Evolutionary conservation across 2,888 invertebrate genomes (phyloP), one percentile per base, ranked within the genome.

Genomic region (Hypolimnas misippus): DNA sequence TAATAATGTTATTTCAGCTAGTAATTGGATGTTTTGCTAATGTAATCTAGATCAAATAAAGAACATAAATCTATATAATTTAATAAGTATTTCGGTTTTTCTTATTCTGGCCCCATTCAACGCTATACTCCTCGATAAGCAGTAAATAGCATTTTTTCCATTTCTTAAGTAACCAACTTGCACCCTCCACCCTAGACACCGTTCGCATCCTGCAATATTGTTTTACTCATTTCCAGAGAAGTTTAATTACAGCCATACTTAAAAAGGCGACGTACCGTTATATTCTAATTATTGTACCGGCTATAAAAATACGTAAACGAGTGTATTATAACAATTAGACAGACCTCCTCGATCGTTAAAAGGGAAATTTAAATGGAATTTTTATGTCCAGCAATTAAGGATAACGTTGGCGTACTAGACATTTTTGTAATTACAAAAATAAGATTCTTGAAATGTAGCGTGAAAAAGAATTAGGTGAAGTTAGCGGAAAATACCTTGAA

Each of bases 311-410:
- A 92, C 92, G 92, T 86, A 90, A 92, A 92, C 91, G 92, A 92
- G 92, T 92, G 86, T 92, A 92, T 92, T 92, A 92, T 92, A 76
- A 89, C 91, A 92, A 92, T 92, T 91, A 92, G 91, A 89, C 89
- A 90, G 89, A 87, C 89, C 87, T 87, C 89, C 87, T 79, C 77
- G 88, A 91, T 91, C 89, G 90, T 91, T 91, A 92, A 92, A 92
- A 92, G 86, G 92, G 89, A 92, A 92, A 92, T 92, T 92, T 92
- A 89, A 92, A 92, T 92, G 92, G 92, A 92, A 92, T 92, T 92
- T 92, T 92, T 92, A 92, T 92, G 92, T 92, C 86, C 89, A 89
- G 89, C 90, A 92, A 91, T 92, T 92, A 92, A 92, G 92, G 91
- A 91, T 90, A 92, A 91, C 87, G 91, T 89, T 85, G 89, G 83